A percentile compares a stretch with the other conserved stretches of the same genome.
Conservation (phyloP, 1,140 invertebrate genomes). For the Notospermus geniculatus region DNA sequence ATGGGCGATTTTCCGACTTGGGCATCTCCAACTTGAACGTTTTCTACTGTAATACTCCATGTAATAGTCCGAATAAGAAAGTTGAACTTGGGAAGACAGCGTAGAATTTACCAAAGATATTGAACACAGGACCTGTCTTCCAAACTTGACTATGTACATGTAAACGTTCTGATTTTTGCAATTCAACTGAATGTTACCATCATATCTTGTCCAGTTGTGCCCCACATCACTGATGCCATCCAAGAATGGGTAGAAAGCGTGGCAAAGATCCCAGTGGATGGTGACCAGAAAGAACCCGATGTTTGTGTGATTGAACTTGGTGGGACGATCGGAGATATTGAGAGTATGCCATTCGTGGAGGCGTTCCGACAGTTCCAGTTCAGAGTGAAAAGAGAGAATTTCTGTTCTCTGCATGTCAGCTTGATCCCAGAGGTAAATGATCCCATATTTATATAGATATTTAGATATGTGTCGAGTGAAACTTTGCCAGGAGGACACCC, state of each 20-base stretch:
- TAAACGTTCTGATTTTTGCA: not conserved
- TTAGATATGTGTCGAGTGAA: no score
- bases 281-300: constrained; percentile 65
- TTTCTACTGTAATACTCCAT: no score
- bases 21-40: no score
- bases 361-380: constrained; percentile 98
- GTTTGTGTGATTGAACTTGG: constrained; percentile 74
- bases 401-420: constrained; percentile 94
- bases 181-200: not conserved
- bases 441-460: no score
- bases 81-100: no score
- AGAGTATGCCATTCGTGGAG: constrained; percentile 99
- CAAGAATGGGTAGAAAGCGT: constrained; percentile 97
- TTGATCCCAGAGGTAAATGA: constrained; percentile 82
- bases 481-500: no score
- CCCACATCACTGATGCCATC: constrained; percentile 98
- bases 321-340: constrained; percentile 97
- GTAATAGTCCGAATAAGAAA: no score
- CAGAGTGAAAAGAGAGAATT: constrained; percentile 84
- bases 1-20: no score
- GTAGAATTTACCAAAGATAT: no score
- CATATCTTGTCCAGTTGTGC: constrained; percentile 72
- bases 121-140: no score
- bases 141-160: no score
- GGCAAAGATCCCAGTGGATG: constrained; percentile 78